phyloP scores from a whole-genome alignment of 2,113 vertebrate genomes.

The Peromyscus polionotus region DNA sequence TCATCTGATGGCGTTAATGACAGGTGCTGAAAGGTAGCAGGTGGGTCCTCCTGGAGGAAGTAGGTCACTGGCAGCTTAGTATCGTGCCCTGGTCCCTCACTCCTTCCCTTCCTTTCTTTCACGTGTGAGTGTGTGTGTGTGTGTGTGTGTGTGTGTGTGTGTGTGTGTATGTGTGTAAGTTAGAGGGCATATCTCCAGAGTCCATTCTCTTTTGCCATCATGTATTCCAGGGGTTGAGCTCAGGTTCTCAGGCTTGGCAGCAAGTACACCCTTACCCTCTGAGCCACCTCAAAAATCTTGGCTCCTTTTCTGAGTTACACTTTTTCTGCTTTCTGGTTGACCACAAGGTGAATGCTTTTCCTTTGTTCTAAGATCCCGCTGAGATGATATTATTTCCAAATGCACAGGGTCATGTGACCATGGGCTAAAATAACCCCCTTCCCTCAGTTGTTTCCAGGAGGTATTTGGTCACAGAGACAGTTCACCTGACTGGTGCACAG shows the following conservation, averaged over 20 bases:
- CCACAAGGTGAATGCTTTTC: not conserved
- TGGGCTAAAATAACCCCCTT: not conserved
- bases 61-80: not conserved
- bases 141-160: not conserved
- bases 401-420: not conserved
- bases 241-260: not conserved
- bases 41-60: not conserved
- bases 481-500: not conserved
- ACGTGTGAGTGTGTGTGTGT: not conserved
- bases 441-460: too few relatives aligned
- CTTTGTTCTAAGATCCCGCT: too few relatives aligned
- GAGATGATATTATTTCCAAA: not conserved
- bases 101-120: not conserved
- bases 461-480: not conserved
- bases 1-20: not conserved
- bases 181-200: not conserved
- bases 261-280: not conserved
- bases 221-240: not conserved
- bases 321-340: not conserved
- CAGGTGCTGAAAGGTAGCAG: not conserved
- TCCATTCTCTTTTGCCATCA: not conserved
- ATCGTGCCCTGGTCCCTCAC: accelerated
- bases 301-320: not conserved
- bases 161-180: not conserved
- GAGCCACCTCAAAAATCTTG: not conserved